Conservation (phyloP, 1,140 invertebrate species). For the Drosophila lacteicornis region DNA sequence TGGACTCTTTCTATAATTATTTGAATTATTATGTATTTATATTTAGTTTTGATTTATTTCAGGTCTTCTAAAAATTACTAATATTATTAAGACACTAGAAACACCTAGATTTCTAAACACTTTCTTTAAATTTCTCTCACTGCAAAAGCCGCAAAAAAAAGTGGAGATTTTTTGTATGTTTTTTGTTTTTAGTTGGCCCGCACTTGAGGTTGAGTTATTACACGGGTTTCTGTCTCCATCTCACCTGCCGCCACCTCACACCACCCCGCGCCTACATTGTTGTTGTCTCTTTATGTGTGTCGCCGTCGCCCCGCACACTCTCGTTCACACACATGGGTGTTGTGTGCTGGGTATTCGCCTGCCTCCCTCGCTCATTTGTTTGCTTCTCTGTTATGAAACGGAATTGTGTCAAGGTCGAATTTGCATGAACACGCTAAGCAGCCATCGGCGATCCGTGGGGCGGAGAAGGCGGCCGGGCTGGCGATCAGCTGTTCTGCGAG, state of each 20-base stretch:
- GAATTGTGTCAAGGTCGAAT: conserved; percentile 82
- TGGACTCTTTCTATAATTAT: too few relatives aligned
- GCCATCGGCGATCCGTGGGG: conserved; percentile 9
- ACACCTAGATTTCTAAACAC: neutral
- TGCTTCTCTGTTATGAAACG: conserved; percentile 80
- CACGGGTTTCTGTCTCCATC: conserved; percentile 61
- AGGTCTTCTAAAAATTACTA: too few relatives aligned
- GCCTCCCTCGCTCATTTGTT: conserved; percentile 74
- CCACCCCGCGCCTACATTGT: neutral
- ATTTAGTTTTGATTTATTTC: too few relatives aligned
- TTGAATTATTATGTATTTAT: too few relatives aligned
- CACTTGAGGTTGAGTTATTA: conserved; percentile 75
- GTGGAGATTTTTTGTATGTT: conserved; percentile 21
- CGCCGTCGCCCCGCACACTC: conserved; percentile 50
- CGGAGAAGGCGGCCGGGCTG: neutral
- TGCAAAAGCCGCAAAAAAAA: conserved; percentile 43
- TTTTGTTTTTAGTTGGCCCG: conserved; percentile 61
- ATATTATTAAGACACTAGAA: too few relatives aligned
- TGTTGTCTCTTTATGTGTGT: conserved; percentile 42
- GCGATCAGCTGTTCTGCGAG: conserved; percentile 52
- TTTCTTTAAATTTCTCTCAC: conserved; percentile 11
- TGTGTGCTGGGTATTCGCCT: conserved; percentile 20
- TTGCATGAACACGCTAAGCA: conserved; percentile 82
- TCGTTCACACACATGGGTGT: conserved; percentile 26
- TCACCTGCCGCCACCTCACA: conserved; percentile 28